Evolutionary conservation across 2,888 invertebrate species (phyloP).

Genomic region (Mesorhabditis belari): DNA sequence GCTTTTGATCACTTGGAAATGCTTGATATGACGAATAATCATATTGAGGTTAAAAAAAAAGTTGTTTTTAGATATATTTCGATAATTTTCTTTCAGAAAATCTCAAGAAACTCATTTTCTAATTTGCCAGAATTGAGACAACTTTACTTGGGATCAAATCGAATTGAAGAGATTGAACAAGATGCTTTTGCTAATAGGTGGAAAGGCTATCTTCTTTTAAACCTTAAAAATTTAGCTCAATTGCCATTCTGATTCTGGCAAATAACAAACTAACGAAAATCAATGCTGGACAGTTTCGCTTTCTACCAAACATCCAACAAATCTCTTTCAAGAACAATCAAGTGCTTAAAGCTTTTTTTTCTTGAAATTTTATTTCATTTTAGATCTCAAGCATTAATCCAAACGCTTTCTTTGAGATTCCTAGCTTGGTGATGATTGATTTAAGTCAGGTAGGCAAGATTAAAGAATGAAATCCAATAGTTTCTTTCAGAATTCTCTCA

Average conservation of each 20-base stretch:
- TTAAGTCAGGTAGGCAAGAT: constrained; percentile 20
- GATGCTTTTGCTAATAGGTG: constrained; percentile 45
- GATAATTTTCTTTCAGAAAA: background rate
- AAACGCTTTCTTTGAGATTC: constrained; percentile 50
- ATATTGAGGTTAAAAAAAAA: constrained; percentile 8
- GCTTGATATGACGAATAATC: constrained; percentile 41
- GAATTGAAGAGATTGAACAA: constrained; percentile 21
- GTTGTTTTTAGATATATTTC: background rate
- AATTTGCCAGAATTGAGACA: constrained; percentile 41
- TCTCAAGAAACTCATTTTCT: constrained; percentile 29
- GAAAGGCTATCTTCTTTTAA: background rate
- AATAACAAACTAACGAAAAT: constrained; percentile 36
- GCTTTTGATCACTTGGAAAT: constrained; percentile 49
- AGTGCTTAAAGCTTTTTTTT: too few species aligned
- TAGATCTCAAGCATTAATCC: constrained; percentile 47
- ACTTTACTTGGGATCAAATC: constrained; percentile 41
- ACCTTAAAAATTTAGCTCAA: constrained; percentile 16
- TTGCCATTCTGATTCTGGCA: constrained; percentile 42
- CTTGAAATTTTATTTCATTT: too few species aligned
- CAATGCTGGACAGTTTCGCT: constrained; percentile 35
- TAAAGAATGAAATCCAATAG: too few species aligned
- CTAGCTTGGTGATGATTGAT: constrained; percentile 50
- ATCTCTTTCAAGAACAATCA: constrained; percentile 48
- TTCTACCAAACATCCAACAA: constrained; percentile 44
- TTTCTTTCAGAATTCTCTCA: constrained; percentile 35